A percentile compares a stretch with the other conserved stretches of the same genome.
Conservation (phyloP, 1,140 invertebrate genomes). For the Bursaphelenchus mucronatus region DNA sequence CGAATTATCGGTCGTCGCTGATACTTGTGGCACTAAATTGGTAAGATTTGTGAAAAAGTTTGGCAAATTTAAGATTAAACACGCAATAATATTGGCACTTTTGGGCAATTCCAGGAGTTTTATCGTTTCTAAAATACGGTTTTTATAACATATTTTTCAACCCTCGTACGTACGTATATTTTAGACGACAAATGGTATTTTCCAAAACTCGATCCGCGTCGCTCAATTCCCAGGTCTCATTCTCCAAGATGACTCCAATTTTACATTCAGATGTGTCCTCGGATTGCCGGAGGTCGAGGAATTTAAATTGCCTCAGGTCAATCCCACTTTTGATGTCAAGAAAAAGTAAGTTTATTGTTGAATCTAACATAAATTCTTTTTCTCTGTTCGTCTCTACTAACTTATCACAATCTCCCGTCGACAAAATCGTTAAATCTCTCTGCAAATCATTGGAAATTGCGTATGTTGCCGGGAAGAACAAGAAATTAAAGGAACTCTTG, state of each 20-base stretch:
- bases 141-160: neutral
- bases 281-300: conserved; percentile 32
- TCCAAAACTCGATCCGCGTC: conserved; percentile 45
- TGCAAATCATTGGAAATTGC: no score
- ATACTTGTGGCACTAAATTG: conserved; percentile 41
- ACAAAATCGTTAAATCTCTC: no score
- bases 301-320: conserved; percentile 32
- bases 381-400: no score
- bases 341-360: no score
- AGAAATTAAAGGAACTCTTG: no score
- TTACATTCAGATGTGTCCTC: conserved; percentile 45
- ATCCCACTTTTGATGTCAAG: conserved; percentile 23
- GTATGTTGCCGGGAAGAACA: no score
- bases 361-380: no score
- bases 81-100: neutral
- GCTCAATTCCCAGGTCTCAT: conserved; percentile 48
- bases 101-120: neutral
- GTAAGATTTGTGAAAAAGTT: conserved; percentile 1
- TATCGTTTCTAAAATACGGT: neutral
- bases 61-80: neutral
- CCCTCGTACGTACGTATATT: neutral
- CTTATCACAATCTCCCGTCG: no score
- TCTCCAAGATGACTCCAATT: conserved; percentile 49
- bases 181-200: conserved; percentile 33
- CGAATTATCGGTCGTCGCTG: conserved; percentile 46